A percentile compares a stretch with the other conserved stretches of the same genome.
Evolutionary conservation across 2,888 invertebrate species (phyloP).

Genomic region (Spilarctia lutea): DNA sequence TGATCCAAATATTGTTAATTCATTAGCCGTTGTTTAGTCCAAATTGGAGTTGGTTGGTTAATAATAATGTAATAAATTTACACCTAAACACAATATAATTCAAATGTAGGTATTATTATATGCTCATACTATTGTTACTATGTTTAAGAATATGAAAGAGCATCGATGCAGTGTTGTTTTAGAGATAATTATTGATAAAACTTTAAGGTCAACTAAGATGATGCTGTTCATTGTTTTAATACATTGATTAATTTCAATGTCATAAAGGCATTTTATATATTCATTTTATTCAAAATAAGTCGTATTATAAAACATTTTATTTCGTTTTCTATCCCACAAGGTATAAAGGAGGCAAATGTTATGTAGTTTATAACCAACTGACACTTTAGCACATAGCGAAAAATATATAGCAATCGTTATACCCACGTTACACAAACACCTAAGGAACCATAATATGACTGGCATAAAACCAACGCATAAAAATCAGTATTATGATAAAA

Average conservation of each 20-base stretch:
- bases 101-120: neutral
- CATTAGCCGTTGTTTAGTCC: constrained; percentile 20
- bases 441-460: neutral
- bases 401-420: neutral
- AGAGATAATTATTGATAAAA: neutral
- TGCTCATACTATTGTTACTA: no score
- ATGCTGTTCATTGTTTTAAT: neutral
- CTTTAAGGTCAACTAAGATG: neutral
- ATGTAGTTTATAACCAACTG: neutral
- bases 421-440: neutral
- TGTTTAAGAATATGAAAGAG: neutral
- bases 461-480: neutral
- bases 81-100: neutral
- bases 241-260: no score
- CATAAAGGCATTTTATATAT: no score
- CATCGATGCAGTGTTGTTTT: neutral
- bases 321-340: neutral
- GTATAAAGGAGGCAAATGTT: neutral
- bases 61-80: constrained; percentile 16
- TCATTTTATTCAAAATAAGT: neutral
- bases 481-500: neutral
- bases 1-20: constrained; percentile 39
- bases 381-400: neutral
- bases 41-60: constrained; percentile 29
- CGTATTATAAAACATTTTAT: neutral